Conservation (phyloP, 2,113 vertebrate genomes). For the Nothoprocta pentlandii region DNA sequence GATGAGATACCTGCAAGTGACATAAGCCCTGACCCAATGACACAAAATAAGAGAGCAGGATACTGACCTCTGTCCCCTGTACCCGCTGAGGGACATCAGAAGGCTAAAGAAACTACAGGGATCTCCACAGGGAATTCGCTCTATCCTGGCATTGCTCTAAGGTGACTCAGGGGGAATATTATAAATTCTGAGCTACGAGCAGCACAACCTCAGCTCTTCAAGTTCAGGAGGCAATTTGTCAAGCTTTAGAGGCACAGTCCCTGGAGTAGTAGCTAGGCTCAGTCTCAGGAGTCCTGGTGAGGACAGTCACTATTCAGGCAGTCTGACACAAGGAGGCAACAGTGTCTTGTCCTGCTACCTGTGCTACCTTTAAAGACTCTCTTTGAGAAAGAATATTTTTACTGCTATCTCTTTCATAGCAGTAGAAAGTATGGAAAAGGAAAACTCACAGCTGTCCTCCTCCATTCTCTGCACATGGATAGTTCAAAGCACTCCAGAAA, state of each 20-base stretch:
- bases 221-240: background rate
- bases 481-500: background rate
- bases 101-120: background rate
- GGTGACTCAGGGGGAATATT: background rate
- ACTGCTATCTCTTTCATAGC: no score
- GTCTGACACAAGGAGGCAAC: background rate
- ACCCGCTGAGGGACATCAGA: background rate
- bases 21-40: background rate
- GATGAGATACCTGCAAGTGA: background rate
- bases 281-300: background rate
- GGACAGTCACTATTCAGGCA: background rate
- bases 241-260: background rate
- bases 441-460: background rate
- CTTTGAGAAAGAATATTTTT: background rate
- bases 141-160: background rate
- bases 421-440: background rate
- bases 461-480: background rate
- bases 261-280: background rate
- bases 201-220: constrained; percentile 1
- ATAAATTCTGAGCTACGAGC: background rate
- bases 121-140: background rate
- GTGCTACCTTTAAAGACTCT: background rate
- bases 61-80: background rate
- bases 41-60: background rate
- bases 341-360: background rate